Evolutionary conservation across 2,113 vertebrate species (phyloP).

Genomic region (Lagopus leucura): DNA sequence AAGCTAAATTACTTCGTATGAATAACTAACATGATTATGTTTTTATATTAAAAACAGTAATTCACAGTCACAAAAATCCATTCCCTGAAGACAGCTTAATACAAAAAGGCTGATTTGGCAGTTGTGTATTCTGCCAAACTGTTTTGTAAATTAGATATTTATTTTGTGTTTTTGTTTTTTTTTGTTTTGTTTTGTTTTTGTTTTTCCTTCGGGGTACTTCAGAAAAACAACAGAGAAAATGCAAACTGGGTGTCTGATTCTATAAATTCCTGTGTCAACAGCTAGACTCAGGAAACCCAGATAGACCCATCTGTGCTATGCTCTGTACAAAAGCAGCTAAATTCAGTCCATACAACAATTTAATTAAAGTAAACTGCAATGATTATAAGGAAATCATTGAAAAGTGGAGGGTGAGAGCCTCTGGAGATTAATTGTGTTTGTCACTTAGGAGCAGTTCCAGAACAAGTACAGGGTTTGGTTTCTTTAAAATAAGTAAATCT

Average conservation of each 20-base stretch:
- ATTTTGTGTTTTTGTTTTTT: background rate
- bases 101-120: conserved; percentile 21
- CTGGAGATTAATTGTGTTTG: background rate
- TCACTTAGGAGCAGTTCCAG: conserved; percentile 20
- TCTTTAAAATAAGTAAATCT: conserved; percentile 6
- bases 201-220: background rate
- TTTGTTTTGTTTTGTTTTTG: background rate
- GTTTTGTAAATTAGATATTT: conserved; percentile 31
- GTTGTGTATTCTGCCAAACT: background rate
- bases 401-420: background rate
- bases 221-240: background rate
- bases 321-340: background rate
- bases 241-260: background rate
- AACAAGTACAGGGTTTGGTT: background rate
- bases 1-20: background rate
- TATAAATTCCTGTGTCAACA: conserved; percentile 25
- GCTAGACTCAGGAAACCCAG: background rate
- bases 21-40: conserved; percentile 25
- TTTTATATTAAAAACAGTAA: conserved; percentile 69
- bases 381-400: background rate
- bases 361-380: conserved; percentile 49
- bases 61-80: conserved; percentile 44
- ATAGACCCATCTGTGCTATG: background rate
- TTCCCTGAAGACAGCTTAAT: conserved; percentile 50
- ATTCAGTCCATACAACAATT: background rate